Base-by-base conservation (phyloP, 1,140 invertebrate species). In the Trinorchestia longiramus region DNA sequence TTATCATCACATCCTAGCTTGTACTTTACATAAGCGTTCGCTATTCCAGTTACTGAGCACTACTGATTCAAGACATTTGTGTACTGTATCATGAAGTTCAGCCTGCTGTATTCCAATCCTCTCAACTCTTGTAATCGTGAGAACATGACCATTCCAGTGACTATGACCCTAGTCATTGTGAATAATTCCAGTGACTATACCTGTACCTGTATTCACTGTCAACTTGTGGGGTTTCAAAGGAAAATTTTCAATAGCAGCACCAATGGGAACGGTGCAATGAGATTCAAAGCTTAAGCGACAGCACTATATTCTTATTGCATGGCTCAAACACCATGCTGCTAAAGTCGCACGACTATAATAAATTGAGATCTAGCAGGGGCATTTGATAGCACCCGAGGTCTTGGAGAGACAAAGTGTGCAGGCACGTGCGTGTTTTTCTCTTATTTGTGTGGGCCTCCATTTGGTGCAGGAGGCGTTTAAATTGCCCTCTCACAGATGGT, bases 401-500 rank as follows among this genome's bases (percentile, higher is more conserved):
- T 77, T 1, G 15, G 28, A 77, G 62, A 77, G 62, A 77, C 62
- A 77, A 77, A 77, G 62, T 77, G 62, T 36, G 62, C 62, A 3
- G 36, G 62, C 11, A 3, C 62, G 62, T 77, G 62, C 62, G 62
- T 3, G 62, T 36, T 11, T 36, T 77, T 11, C 62, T 11, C 62
- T 36, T 36, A 77, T 77, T 77, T 77, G 15, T 28, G 62, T 77
- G 28, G 36, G 62, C 62, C 62, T 77, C 62, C 62, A 77, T 77
- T 77, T 77, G 11, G 15, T 77, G 28, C 62, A 77, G 62, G 11
- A 36, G 11, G 11, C 62, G 62, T 36, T 77, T 77, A 77, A 77
- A 77, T 77, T 77, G 62, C 62, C 62, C 62, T 77, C 62, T 77
- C 62, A 77, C 62, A 77, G 62, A 77, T 77, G 62, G 62, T 77